Evolutionary conservation across 1,140 invertebrate species (phyloP).

Genomic region (Drosophila rhopaloa): DNA sequence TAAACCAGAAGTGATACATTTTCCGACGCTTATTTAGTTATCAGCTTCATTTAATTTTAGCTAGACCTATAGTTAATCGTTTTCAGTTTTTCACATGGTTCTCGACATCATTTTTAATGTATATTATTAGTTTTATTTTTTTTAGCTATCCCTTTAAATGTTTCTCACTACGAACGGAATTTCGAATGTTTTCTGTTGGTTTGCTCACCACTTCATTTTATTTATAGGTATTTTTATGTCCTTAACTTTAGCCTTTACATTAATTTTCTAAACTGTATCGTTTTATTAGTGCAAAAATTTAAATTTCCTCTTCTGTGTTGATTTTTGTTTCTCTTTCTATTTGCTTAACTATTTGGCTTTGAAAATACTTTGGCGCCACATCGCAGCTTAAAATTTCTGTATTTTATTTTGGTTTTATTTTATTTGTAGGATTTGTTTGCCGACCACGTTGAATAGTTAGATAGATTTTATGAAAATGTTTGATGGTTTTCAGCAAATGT

Average conservation of each 20-base stretch:
- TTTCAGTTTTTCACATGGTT: constrained; percentile 32
- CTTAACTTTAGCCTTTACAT: constrained; percentile 28
- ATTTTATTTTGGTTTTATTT: constrained; percentile 33
- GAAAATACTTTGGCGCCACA: constrained; percentile 78
- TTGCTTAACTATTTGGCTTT: constrained; percentile 84
- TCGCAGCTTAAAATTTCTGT: constrained; percentile 59
- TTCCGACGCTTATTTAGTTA: constrained; percentile 7
- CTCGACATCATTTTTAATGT: background rate
- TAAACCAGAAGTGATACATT: constrained; percentile 6
- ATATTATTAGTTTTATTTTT: background rate
- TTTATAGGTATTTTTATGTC: constrained; percentile 21
- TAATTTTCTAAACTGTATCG: constrained; percentile 38
- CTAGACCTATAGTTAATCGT: constrained; percentile 14
- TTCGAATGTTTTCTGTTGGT: constrained; percentile 65
- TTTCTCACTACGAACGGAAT: constrained; percentile 58
- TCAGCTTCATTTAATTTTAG: constrained; percentile 13
- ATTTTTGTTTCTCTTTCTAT: constrained; percentile 20
- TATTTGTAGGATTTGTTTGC: constrained; percentile 47
- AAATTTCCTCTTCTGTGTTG: constrained; percentile 18
- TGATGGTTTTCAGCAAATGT: constrained; percentile 71
- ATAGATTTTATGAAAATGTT: constrained; percentile 42
- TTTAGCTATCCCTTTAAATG: constrained; percentile 30
- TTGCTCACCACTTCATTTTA: constrained; percentile 32
- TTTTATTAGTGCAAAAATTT: constrained; percentile 32
- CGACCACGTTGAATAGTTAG: constrained; percentile 56